Evolutionary conservation across 2,113 vertebrate species (phyloP).

Genomic region (Peromyscus maniculatus): DNA sequence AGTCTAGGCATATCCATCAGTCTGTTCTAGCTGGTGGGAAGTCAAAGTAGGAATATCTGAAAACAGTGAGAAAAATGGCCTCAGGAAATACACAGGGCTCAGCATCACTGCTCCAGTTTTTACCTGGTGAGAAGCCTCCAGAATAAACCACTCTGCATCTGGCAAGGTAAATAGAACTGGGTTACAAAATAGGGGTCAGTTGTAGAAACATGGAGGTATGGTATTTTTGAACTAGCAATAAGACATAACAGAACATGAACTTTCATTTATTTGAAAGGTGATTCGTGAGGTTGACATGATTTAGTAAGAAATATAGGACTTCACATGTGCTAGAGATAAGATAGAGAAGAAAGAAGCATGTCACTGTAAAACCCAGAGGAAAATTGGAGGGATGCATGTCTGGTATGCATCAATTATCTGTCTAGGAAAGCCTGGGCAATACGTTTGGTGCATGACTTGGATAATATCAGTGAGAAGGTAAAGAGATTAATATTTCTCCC

Average conservation of each 20-base stretch:
- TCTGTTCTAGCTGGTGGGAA: not conserved
- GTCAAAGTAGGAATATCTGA: not conserved
- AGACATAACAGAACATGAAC: not conserved
- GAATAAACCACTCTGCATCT: slow-evolving; percentile 29
- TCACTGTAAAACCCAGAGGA: not conserved
- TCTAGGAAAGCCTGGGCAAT: not conserved
- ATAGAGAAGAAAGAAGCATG: not conserved
- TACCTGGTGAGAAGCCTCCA: not conserved
- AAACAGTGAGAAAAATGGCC: slow-evolving; percentile 32
- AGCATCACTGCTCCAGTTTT: not conserved
- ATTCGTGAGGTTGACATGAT: not conserved
- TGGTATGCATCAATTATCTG: not conserved
- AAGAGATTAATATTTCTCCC: slow-evolving; percentile 5
- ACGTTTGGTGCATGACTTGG: not conserved
- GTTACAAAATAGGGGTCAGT: not conserved
- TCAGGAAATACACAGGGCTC: not conserved
- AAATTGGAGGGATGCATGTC: not conserved
- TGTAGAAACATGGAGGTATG: slow-evolving; percentile 2
- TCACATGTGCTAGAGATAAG: not conserved
- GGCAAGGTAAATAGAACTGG: slow-evolving; percentile 43
- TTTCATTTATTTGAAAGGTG: not conserved
- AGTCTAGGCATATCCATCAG: not conserved
- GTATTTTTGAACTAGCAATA: not conserved
- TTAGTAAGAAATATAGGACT: slow-evolving; percentile 8
- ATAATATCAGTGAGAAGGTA: not conserved